Percentiles rank a stretch among this genome's conserved stretches.
Conservation (phyloP, 1,140 invertebrate species). For the Ruditapes philippinarum region DNA sequence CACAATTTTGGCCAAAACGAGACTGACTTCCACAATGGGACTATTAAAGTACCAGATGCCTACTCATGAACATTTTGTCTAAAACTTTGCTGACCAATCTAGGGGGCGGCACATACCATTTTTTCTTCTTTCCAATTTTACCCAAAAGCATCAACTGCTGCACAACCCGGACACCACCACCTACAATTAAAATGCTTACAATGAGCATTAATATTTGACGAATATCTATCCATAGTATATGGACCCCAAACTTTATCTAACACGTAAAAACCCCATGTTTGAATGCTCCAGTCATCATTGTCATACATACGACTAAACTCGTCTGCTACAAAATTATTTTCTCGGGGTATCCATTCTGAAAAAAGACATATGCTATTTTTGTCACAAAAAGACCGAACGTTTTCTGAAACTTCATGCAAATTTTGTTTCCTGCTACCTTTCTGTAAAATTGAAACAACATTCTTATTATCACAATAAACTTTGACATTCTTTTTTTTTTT, state of each 20-base stretch:
- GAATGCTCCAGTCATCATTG: slow-evolving; percentile 55
- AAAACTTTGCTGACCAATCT: slow-evolving; percentile 9
- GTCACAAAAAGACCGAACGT: slow-evolving; percentile 5
- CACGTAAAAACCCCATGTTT: slow-evolving; percentile 17
- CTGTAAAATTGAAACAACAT: slow-evolving; percentile 54
- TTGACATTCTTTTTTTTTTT: not conserved
- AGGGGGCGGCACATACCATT: slow-evolving; percentile 47
- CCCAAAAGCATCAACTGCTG: slow-evolving; percentile 39
- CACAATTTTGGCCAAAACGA: slow-evolving; percentile 30
- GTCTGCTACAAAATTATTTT: slow-evolving; percentile 42
- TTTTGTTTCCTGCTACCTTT: slow-evolving; percentile 35
- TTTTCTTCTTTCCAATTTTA: not conserved
- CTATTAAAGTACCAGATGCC: not conserved
- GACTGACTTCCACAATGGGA: slow-evolving; percentile 22
- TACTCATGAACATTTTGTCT: not conserved
- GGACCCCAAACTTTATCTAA: slow-evolving; percentile 37
- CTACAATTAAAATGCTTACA: slow-evolving; percentile 31
- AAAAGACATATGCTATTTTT: not conserved
- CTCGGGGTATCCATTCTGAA: slow-evolving; percentile 34
- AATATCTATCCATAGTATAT: slow-evolving; percentile 19
- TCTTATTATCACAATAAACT: too few species aligned
- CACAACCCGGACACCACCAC: not conserved
- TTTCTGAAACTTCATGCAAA: slow-evolving; percentile 8
- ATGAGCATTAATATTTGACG: slow-evolving; percentile 27
- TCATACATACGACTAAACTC: slow-evolving; percentile 5